Evolutionary conservation across 2,113 vertebrate genomes (phyloP).

Genomic region (Gobius niger): DNA sequence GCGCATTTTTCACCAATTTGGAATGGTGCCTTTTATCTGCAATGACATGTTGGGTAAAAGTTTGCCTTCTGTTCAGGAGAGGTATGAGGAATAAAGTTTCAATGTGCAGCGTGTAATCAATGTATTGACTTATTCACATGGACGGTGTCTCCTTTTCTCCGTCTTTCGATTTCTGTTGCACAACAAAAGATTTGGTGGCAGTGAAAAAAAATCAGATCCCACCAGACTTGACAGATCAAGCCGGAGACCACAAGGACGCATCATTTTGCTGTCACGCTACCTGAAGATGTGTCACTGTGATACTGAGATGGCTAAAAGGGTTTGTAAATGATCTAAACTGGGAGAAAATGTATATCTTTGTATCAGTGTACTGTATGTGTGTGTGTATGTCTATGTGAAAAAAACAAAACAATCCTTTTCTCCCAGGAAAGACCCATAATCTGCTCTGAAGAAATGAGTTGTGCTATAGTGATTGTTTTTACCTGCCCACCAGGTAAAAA

Average conservation of each 20-base stretch:
- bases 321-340: background rate
- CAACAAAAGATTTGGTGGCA: conserved; percentile 14
- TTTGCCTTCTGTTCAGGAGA: background rate
- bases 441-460: no score
- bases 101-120: conserved; percentile 44
- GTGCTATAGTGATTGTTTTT: no score
- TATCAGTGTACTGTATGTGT: no score
- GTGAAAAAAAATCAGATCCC: conserved; percentile 20
- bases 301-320: background rate
- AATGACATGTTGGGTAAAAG: conserved; percentile 19
- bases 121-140: conserved; percentile 9
- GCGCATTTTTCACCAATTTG: conserved; percentile 3
- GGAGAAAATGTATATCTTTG: background rate
- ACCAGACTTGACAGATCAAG: conserved; percentile 28
- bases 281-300: conserved; percentile 6
- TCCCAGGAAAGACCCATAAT: no score
- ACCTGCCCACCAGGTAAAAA: background rate
- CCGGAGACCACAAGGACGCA: conserved; percentile 26
- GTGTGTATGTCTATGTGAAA: no score
- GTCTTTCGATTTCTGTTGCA: conserved; percentile 2
- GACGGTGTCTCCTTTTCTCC: background rate
- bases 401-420: no score
- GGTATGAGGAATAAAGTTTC: background rate
- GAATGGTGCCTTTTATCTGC: conserved; percentile 5
- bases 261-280: conserved; percentile 22